These are phyloP conservation scores for Drosophila insularis DNA, from an alignment of 1,140 invertebrate genomes.

Conservation along the genomic window DNA sequence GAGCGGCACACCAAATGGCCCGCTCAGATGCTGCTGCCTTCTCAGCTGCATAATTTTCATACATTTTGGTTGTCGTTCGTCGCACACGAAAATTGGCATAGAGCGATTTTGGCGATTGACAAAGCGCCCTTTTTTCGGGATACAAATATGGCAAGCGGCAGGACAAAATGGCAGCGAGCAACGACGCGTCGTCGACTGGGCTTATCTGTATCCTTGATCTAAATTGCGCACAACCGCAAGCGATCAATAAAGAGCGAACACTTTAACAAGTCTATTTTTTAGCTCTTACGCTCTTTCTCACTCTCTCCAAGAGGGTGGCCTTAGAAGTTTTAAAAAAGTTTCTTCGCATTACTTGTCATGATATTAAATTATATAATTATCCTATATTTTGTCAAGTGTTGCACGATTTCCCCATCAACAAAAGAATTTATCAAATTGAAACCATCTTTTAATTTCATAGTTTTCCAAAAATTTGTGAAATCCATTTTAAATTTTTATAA, in stretches of 20 bases:
- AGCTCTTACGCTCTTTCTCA: not conserved
- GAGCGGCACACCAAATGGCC: constrained; percentile 3
- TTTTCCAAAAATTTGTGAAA: too few relatives aligned
- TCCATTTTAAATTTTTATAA: too few relatives aligned
- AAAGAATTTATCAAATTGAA: too few relatives aligned
- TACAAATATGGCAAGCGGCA: constrained; percentile 30
- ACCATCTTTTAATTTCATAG: too few relatives aligned
- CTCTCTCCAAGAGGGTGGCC: not conserved
- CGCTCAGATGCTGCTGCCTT: constrained; percentile 34
- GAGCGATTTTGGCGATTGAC: constrained; percentile 68
- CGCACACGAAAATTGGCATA: constrained; percentile 75
- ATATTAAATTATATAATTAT: too few relatives aligned
- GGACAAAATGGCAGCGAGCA: constrained; percentile 52
- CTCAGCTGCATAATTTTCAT: constrained; percentile 73
- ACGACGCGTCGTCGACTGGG: constrained; percentile 6
- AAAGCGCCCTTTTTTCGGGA: constrained; percentile 54
- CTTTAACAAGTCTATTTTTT: constrained; percentile 62
- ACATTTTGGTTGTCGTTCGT: constrained; percentile 62
- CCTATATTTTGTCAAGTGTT: too few relatives aligned
- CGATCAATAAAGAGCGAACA: constrained; percentile 65
- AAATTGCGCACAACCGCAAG: constrained; percentile 77
- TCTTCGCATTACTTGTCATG: too few relatives aligned
- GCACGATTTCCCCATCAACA: too few relatives aligned
- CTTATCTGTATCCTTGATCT: constrained; percentile 77
- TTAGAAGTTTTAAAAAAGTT: not conserved